Conservation (phyloP, 2,113 vertebrate species). For the Megaceryle torquata region DNA sequence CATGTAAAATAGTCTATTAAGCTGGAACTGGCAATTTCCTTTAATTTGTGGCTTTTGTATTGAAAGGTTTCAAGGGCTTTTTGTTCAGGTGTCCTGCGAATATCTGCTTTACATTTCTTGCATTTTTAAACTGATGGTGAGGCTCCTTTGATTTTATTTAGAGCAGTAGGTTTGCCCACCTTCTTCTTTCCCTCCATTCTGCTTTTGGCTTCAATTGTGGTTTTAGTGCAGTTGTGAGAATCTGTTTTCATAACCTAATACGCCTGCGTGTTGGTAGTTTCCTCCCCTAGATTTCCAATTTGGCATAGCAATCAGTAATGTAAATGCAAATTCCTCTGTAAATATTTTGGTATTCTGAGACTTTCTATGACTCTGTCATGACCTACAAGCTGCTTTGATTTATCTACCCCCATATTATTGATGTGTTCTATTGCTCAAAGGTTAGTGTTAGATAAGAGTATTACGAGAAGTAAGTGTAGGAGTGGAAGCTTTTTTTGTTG, state of each 20-base stretch:
- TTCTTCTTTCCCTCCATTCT: neutral
- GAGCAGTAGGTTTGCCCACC: neutral
- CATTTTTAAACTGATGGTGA: neutral
- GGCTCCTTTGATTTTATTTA: neutral
- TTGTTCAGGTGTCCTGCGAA: slow-evolving; percentile 42
- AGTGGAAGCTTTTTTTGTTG: neutral
- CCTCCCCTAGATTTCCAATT: neutral
- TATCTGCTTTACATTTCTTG: neutral
- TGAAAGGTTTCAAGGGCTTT: neutral
- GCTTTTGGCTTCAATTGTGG: slow-evolving; percentile 30
- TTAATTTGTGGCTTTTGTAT: neutral
- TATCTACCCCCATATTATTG: neutral
- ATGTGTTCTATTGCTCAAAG: neutral
- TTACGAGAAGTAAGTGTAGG: neutral
- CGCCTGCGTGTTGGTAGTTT: neutral
- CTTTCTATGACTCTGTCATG: neutral
- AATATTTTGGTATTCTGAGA: neutral
- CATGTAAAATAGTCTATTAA: neutral
- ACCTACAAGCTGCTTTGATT: neutral
- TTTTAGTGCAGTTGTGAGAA: slow-evolving; percentile 5
- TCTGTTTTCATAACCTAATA: neutral
- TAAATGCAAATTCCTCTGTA: neutral
- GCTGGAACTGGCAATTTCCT: neutral
- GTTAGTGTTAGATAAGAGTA: neutral
- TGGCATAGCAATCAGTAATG: neutral